Percentiles rank a stretch among this genome's conserved stretches.
Evolutionary conservation across 2,888 invertebrate species (phyloP).

Genomic region (Oconnorella tubifera): DNA sequence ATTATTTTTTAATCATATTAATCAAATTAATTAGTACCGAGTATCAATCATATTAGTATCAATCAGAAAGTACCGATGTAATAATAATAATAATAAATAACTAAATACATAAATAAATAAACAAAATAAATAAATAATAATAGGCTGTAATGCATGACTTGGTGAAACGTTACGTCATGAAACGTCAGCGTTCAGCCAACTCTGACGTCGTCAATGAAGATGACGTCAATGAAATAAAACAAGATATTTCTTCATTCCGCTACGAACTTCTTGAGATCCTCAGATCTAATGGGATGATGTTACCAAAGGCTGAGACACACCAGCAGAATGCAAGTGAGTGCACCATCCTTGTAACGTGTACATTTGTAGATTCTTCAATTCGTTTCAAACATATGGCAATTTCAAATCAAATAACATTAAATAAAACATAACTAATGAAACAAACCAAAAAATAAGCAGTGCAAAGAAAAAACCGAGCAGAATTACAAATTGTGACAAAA

Average conservation of each 20-base stretch:
- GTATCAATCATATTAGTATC: no score
- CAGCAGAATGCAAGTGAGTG: not conserved
- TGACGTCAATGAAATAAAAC: conserved; percentile 98
- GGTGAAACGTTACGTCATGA: conserved; percentile 91
- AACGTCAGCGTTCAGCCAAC: conserved; percentile 90
- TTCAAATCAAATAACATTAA: not conserved
- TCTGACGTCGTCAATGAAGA: conserved; percentile 97
- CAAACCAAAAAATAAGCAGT: no score
- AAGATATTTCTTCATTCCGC: conserved; percentile 96
- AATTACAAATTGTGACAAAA: no score
- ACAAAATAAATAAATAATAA: no score
- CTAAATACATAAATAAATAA: no score
- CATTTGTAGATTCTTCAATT: not conserved
- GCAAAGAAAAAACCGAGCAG: no score
- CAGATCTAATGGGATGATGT: conserved; percentile 74
- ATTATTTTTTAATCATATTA: no score
- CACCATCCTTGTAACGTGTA: no score
- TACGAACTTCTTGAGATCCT: conserved; percentile 95
- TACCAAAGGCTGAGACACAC: conserved; percentile 3
- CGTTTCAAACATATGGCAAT: not conserved
- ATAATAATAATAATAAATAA: no score
- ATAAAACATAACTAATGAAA: not conserved
- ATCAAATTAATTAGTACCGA: no score
- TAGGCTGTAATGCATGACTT: conserved; percentile 96
- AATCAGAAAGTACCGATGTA: no score